Evolutionary conservation across 2,888 invertebrate genomes (phyloP).

Genomic region (Harpalus rubripes): DNA sequence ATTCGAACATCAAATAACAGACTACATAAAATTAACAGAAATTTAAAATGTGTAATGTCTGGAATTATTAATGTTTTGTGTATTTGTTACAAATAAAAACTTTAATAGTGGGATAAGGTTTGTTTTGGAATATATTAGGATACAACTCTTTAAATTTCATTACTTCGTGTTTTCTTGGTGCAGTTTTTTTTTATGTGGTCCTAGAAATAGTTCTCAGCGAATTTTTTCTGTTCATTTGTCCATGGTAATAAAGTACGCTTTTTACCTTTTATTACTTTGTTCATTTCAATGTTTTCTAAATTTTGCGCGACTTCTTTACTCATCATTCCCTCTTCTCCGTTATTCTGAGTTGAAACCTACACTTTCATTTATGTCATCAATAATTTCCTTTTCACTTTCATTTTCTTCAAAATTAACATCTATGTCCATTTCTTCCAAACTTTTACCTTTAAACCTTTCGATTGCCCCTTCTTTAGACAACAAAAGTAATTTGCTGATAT

Average conservation of each 20-base stretch:
- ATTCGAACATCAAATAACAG: no score
- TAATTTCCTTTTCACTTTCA: slow-evolving; percentile 1
- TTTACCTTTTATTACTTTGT: background rate
- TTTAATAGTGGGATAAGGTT: slow-evolving; percentile 67
- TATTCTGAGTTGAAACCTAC: background rate
- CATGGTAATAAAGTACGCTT: slow-evolving; percentile 1
- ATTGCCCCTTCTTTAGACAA: slow-evolving; percentile 68
- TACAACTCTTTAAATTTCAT: slow-evolving; percentile 68
- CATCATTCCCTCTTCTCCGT: background rate
- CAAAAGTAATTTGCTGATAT: slow-evolving; percentile 69
- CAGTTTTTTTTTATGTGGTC: slow-evolving; percentile 70
- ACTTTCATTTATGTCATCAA: background rate
- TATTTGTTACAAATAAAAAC: slow-evolving; percentile 6
- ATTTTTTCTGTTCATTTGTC: background rate
- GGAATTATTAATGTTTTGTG: background rate
- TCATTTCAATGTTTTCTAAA: background rate
- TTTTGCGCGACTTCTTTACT: background rate
- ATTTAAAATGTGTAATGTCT: no score
- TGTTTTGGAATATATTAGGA: slow-evolving; percentile 69
- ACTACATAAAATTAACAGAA: no score
- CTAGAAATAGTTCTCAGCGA: slow-evolving; percentile 68
- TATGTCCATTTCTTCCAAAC: slow-evolving; percentile 68
- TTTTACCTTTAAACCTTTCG: slow-evolving; percentile 68
- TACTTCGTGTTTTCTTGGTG: slow-evolving; percentile 70
- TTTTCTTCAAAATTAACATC: slow-evolving; percentile 46